A percentile compares a stretch with the other conserved stretches of the same genome.
phyloP scores from a whole-genome alignment of 2,113 vertebrate genomes.

The Ammodytes marinus region DNA sequence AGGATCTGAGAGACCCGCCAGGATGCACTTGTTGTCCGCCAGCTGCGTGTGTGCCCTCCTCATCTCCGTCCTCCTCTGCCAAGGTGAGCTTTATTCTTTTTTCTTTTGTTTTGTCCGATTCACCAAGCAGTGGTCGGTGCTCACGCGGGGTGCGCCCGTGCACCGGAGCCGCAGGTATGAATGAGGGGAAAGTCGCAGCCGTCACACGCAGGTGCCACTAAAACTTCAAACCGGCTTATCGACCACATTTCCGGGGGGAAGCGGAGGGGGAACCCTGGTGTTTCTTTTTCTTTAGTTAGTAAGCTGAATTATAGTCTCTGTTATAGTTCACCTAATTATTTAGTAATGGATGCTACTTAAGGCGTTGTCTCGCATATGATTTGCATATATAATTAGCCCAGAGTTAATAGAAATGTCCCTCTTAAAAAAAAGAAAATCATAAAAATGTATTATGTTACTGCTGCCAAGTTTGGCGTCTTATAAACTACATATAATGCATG shows the following conservation, averaged over 20 bases:
- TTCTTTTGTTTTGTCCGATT: conserved; percentile 18
- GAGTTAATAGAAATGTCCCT: background rate
- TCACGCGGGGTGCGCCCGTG: background rate
- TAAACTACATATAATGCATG: background rate
- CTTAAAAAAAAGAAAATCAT: background rate
- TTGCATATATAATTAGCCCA: background rate
- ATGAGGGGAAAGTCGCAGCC: conserved; percentile 7
- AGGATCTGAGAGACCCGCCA: conserved; percentile 63
- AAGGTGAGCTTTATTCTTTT: conserved; percentile 66
- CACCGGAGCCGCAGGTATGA: conserved; percentile 10
- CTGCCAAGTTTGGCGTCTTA: background rate
- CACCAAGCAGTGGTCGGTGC: background rate
- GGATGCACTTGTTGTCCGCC: conserved; percentile 84
- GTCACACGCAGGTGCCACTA: conserved; percentile 43
- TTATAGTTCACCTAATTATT: background rate
- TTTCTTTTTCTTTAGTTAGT: conserved; percentile 16
- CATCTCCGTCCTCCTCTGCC: conserved; percentile 53
- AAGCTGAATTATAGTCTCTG: background rate
- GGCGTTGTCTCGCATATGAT: background rate
- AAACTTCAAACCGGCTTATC: conserved; percentile 52
- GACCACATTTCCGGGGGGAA: conserved; percentile 1
- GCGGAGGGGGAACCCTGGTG: background rate
- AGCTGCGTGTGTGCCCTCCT: conserved; percentile 63
- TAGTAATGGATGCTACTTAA: no score
- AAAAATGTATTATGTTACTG: background rate